phyloP scores from a whole-genome alignment of 2,888 invertebrate genomes.

The Cheilosia scutellata region DNA sequence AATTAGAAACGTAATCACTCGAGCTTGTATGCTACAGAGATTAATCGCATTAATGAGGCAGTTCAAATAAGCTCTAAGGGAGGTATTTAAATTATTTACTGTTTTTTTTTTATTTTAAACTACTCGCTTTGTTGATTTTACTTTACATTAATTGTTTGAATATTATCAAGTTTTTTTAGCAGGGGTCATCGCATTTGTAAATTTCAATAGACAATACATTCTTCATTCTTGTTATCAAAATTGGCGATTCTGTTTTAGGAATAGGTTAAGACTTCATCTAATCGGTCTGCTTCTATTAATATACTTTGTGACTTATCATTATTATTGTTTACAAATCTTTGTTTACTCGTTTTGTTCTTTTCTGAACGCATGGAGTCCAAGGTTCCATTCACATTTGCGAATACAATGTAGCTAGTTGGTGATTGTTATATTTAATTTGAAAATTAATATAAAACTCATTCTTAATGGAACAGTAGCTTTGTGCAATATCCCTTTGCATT shows the following conservation, averaged over 20 bases:
- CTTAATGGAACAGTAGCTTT: too few species aligned
- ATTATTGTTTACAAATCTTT: slow-evolving; percentile 17
- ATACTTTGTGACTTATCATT: not conserved
- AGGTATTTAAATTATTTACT: too few species aligned
- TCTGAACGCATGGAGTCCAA: not conserved
- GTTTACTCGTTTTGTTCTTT: not conserved
- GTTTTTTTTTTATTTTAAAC: not conserved
- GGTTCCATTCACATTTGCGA: not conserved
- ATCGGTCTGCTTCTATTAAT: slow-evolving; percentile 4
- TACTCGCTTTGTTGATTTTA: not conserved
- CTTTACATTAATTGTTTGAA: not conserved
- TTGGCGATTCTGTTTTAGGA: not conserved
- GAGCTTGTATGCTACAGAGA: not conserved
- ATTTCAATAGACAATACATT: not conserved
- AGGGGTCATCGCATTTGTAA: not conserved
- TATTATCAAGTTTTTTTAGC: not conserved
- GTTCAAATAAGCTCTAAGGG: too few species aligned
- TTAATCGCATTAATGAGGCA: not conserved
- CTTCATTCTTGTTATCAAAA: not conserved
- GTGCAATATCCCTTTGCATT: too few species aligned
- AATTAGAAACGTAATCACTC: not conserved
- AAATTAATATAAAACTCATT: too few species aligned
- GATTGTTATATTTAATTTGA: not conserved
- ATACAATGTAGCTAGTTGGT: too few species aligned
- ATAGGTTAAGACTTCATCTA: slow-evolving; percentile 1